Percentiles rank a stretch among this genome's conserved stretches.
Evolutionary conservation across 2,888 invertebrate species (phyloP).

Genomic region (Agrenia bidenticulata): DNA sequence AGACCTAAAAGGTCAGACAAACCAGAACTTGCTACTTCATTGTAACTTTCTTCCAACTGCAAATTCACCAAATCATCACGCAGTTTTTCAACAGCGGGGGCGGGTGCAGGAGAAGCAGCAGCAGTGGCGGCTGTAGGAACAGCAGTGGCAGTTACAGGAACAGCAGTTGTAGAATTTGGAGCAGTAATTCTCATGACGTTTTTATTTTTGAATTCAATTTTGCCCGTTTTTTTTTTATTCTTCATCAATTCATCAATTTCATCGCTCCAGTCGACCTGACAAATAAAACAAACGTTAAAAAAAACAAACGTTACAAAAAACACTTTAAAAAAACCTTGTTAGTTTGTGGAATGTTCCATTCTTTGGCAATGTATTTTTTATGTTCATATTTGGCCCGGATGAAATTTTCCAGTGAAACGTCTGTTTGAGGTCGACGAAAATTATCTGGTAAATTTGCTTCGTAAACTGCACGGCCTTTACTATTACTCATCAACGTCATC

Average conservation of each 20-base stretch:
- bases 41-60: slow-evolving; percentile 49
- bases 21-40: slow-evolving; percentile 55
- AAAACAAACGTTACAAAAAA: too few species aligned
- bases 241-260: slow-evolving; percentile 84
- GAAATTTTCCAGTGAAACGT: slow-evolving; percentile 90
- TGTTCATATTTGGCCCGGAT: slow-evolving; percentile 98
- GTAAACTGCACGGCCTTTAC: slow-evolving; percentile 91
- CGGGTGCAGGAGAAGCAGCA: slow-evolving; percentile 18
- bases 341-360: slow-evolving; percentile 70
- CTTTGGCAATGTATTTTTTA: slow-evolving; percentile 97
- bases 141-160: slow-evolving; percentile 16
- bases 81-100: slow-evolving; percentile 11
- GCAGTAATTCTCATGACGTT: too few species aligned
- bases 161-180: not conserved
- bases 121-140: slow-evolving; percentile 5
- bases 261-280: slow-evolving; percentile 70
- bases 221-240: slow-evolving; percentile 66
- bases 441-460: slow-evolving; percentile 95
- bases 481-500: slow-evolving; percentile 98
- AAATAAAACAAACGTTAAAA: too few species aligned
- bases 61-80: slow-evolving; percentile 27
- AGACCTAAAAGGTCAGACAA: too few species aligned
- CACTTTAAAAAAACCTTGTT: too few species aligned
- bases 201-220: too few species aligned
- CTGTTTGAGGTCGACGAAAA: slow-evolving; percentile 92